phyloP scores from a whole-genome alignment of 2,888 invertebrate genomes.

The Hoplodrina ambigua region DNA sequence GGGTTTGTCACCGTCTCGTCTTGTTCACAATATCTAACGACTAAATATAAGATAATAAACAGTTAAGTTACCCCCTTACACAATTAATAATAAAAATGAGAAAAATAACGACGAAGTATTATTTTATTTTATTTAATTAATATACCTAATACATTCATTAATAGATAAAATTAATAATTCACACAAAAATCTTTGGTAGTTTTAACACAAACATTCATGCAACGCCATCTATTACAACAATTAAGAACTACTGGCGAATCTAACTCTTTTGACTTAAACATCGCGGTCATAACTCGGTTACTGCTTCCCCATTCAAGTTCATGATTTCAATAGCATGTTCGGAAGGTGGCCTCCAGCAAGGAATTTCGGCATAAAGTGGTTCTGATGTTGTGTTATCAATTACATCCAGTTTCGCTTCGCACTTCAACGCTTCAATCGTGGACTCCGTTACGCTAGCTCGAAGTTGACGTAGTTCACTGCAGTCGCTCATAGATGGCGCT shows the following conservation, averaged over 20 bases:
- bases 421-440: constrained; percentile 84
- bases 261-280: constrained; percentile 16
- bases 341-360: constrained; percentile 88
- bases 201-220: constrained; percentile 45
- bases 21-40: neutral
- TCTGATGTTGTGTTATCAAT: constrained; percentile 86
- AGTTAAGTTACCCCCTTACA: neutral
- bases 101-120: neutral
- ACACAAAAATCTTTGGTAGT: constrained; percentile 67
- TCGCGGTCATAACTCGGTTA: constrained; percentile 86
- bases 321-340: constrained; percentile 85
- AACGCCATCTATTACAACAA: constrained; percentile 75
- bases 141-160: constrained; percentile 48
- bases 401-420: constrained; percentile 84
- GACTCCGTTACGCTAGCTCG: constrained; percentile 80
- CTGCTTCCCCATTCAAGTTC: constrained; percentile 86
- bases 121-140: constrained; percentile 46
- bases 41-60: neutral
- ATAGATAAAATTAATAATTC: constrained; percentile 53
- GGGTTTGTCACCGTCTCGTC: neutral
- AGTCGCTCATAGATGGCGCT: constrained; percentile 80
- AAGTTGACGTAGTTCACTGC: constrained; percentile 74
- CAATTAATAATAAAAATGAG: neutral
- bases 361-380: constrained; percentile 93
- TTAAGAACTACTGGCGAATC: constrained; percentile 37